phyloP scores from a whole-genome alignment of 2,888 invertebrate genomes.

The Mantis religiosa region DNA sequence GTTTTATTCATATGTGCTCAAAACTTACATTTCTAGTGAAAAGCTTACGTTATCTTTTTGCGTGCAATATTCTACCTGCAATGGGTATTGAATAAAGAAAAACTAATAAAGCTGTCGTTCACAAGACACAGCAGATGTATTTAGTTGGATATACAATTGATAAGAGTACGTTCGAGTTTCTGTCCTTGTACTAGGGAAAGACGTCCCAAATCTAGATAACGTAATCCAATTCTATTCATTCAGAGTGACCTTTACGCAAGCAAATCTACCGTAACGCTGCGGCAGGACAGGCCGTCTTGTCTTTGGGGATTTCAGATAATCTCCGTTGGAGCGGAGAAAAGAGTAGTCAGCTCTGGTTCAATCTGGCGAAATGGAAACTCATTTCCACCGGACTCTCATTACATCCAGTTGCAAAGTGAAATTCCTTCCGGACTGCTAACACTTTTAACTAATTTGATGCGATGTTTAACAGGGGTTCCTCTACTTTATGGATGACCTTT shows the following conservation, averaged over 20 bases:
- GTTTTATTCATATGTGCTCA: too few species aligned
- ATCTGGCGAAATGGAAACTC: background rate
- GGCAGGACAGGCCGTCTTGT: background rate
- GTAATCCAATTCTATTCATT: too few species aligned
- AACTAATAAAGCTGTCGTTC: too few species aligned
- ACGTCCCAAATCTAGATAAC: too few species aligned
- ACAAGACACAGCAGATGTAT: too few species aligned
- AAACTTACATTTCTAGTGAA: too few species aligned
- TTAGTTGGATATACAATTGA: too few species aligned
- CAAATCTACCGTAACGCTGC: background rate
- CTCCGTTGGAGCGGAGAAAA: background rate
- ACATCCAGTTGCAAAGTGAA: background rate
- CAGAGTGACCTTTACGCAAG: background rate
- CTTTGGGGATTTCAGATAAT: background rate
- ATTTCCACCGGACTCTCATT: background rate
- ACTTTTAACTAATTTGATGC: background rate
- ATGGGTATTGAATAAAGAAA: too few species aligned
- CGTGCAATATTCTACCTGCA: too few species aligned
- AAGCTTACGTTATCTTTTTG: too few species aligned
- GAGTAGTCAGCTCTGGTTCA: background rate
- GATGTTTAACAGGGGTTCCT: background rate
- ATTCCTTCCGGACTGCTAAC: background rate
- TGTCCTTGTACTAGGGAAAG: too few species aligned
- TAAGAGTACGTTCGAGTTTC: too few species aligned
- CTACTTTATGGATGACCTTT: background rate